Base-by-base conservation (phyloP, 2,888 invertebrate species). In the Microctonus brassicae region DNA sequence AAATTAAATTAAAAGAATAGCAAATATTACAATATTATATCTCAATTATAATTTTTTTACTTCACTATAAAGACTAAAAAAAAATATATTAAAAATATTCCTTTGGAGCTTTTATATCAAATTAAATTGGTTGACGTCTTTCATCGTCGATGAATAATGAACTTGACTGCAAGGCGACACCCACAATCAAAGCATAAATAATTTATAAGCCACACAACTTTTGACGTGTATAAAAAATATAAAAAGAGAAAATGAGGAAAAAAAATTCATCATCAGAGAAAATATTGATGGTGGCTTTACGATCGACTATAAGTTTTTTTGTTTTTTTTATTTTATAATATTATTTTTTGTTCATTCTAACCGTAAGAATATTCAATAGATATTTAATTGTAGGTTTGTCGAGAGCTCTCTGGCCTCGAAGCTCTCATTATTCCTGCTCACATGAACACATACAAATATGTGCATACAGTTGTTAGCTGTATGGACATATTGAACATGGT, bases 371-470 rank as follows among this genome's bases (percentile, higher is more conserved):
- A 67, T 63, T 57, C 70, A 67, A 74, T 67, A 60, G 64, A n/a
- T n/a, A 22, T 72, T 72, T 70, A 74, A 74, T 74, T 72, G 72
- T 65, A 62, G 36, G 61, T 24, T 39, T 20, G 13, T 20, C 60
- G 34, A 20, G 20, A 60, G 20, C 60, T 34, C 6, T n/a, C n/a
- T n/a, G 34, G 60, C 60, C 33, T 17, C 20, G 33, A 60, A 36
- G 7, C 36, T 4, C 36, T 36, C 36, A 11, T 36, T 36, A 10
- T 36, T 36, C 36, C 1, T 10, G 17, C 34, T 34, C 20, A 11
- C 17, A 47, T 47, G 36, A 9, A 47, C 9, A 47, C 3, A 47
- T 47, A n/a, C n/a, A n/a, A n/a, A n/a, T n/a, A n/a, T n/a, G n/a
- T n/a, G 2, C 42, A 11, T 42, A 42, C n/a, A 42, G 10, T 3